Evolutionary conservation across 2,113 vertebrate species (phyloP), one percentile per base, ranked within the genome.

Genomic region (Pseudonaja textilis): DNA sequence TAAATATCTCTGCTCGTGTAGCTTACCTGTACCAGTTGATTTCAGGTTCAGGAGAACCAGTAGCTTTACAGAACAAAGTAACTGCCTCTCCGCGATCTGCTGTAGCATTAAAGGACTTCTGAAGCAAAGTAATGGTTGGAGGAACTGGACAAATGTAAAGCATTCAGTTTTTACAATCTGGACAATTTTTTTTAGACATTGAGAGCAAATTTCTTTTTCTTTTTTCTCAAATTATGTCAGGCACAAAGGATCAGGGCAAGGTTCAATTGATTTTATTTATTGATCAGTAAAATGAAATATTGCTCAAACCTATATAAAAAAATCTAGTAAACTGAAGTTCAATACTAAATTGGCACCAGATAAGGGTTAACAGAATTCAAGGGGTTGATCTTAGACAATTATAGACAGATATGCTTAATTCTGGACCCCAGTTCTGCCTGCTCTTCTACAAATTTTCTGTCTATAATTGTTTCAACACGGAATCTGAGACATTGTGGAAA

Each of bases 61-160:
- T 97, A 5, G 99, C 99, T 94, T 98, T 97, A 97, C 99, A 99
- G 8, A 97, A 98, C 22, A 99, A 97, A 9, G 98, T 98, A 96
- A 99, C 93, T 0, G 98, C 98, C 92, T 99, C 99, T 95, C 98
- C 98, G 94, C 99, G 98, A 96, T 99, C 99, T 1, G 99, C 99
- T 4, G 99, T 99, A 90, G 99, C 99, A 29, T 99, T 99, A 95
- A 99, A 99, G 87, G 98, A 98, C 96, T 98, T 99, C 96, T 99
- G 98, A 29, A 97, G 97, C 94, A 99, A 97, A 7, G 97, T 96
- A 95, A 99, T 96, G 90, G 97, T 97, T 5, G 99, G 99, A 0
- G 99, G 99, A 88, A 99, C 99, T 99, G 96, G 92, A 94, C 92
- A 45, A 93, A 95, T 29, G 94, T 94, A 26, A 91, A 22, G 89